phyloP scores from a whole-genome alignment of 1,140 invertebrate species.

The Conopomorpha cramerella region DNA sequence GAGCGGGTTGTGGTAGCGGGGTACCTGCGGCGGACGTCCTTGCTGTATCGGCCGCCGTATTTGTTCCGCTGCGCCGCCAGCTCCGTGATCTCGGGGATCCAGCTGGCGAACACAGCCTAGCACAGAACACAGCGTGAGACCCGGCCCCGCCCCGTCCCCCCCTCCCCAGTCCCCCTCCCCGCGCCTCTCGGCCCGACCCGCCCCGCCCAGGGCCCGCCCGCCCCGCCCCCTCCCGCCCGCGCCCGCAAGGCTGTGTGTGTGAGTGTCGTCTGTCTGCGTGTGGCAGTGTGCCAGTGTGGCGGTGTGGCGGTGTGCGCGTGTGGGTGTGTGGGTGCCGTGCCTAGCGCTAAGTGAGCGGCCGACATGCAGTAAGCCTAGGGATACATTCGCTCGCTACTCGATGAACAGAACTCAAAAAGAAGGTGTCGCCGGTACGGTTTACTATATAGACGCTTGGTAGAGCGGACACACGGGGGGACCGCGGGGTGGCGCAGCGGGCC shows the following conservation, averaged over 20 bases:
- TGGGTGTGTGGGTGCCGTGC: conserved; percentile 53
- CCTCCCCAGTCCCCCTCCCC: too few relatives aligned
- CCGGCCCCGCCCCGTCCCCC: conserved; percentile 33
- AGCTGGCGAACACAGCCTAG: conserved; percentile 98
- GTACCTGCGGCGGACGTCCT: conserved; percentile 97
- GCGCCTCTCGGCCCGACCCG: too few relatives aligned
- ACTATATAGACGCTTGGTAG: conserved; percentile 57
- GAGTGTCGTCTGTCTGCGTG: conserved; percentile 56
- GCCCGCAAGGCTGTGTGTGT: conserved; percentile 52
- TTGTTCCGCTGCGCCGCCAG: conserved; percentile 96
- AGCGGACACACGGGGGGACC: conserved; percentile 35
- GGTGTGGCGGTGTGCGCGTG: conserved; percentile 44
- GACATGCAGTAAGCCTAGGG: conserved; percentile 54
- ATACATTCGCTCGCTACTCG: conserved; percentile 53
- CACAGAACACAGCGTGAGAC: conserved; percentile 54
- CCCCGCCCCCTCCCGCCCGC: conserved; percentile 45
- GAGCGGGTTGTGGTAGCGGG: conserved; percentile 58
- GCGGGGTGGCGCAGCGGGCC: too few relatives aligned
- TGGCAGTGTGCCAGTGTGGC: conserved; percentile 14
- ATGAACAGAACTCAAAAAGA: conserved; percentile 57
- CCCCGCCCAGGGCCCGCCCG: conserved; percentile 26
- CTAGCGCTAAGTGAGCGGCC: conserved; percentile 51
- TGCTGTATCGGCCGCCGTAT: conserved; percentile 97
- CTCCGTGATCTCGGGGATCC: conserved; percentile 98
- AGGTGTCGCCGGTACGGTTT: conserved; percentile 45